Base-by-base conservation (phyloP, 2,888 invertebrate species). In the Cantharis rufa region DNA sequence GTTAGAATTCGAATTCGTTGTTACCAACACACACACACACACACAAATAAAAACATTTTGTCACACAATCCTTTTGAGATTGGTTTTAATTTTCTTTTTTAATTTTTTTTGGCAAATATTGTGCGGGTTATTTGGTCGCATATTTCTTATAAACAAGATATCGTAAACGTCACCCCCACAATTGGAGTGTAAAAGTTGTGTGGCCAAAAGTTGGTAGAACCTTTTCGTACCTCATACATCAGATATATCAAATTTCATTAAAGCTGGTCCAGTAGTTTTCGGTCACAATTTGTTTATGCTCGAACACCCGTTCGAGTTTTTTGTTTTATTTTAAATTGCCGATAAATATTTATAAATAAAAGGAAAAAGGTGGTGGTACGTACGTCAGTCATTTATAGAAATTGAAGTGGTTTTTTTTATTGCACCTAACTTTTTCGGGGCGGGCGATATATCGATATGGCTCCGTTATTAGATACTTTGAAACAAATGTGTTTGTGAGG, bases 401-500 rank as follows among this genome's bases (percentile, higher is more conserved):
- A 48, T 48, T 48, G 48, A 48, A 48, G 48, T 48, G 48, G 48
- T 13, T n/a, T 48, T 48, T 48, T 48, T 48, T 48, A 48, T 48
- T 48, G 48, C 48, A 48, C 32, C n/a, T 70, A 71, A 62, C 24
- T 61, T 71, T 16, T 62, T 48, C 74, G 15, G 15, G 16, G 62
- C 16, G 62, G 48, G 63, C 24, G 62, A 15, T 63, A 70, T 69
- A 32, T 62, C 81, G 81, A 82, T 81, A 84, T 82, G 62, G 73
- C 62, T 32, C 28, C 70, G 64, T 66, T 70, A 63, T 75, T 72
- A 70, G 75, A 78, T 73, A 75, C 73, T 84, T 83, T 83, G 84
- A 84, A 84, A 84, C 84, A 85, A 85, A 85, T 84, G 82, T 85
- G 84, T 84, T 85, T 85, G 83, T 83, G 79, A 81, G 83, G 79